Conservation (phyloP, 2,113 vertebrate species). For the Drymodes brunneopygia region DNA sequence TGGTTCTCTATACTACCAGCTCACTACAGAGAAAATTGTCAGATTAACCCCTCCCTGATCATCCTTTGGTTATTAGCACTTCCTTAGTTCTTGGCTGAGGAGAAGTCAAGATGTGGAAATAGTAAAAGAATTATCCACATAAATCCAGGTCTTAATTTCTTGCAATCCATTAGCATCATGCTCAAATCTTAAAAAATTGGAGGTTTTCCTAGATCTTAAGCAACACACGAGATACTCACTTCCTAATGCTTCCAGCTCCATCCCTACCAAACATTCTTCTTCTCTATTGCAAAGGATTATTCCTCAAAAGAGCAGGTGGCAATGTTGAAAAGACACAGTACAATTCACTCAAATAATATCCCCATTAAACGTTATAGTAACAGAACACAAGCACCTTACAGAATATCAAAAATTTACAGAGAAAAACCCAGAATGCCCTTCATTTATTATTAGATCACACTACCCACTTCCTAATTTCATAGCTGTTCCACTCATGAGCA, state of each 20-base stretch:
- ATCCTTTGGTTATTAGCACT: neutral
- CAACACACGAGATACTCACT: neutral
- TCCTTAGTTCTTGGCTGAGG: neutral
- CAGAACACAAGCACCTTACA: neutral
- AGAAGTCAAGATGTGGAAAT: neutral
- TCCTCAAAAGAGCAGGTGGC: neutral
- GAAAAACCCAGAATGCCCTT: neutral
- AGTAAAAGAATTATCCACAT: neutral
- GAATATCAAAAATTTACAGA: neutral
- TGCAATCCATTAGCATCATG: neutral
- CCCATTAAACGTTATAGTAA: neutral
- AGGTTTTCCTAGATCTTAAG: neutral
- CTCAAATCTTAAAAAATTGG: neutral
- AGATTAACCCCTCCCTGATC: neutral
- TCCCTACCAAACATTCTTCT: neutral
- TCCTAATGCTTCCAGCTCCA: neutral
- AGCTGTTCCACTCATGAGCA: neutral
- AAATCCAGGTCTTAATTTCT: neutral
- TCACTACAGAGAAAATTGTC: neutral
- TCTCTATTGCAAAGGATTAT: neutral
- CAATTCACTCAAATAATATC: neutral
- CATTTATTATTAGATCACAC: neutral
- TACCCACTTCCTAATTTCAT: neutral
- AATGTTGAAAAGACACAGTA: neutral
- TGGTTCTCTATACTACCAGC: neutral